phyloP scores from a whole-genome alignment of 2,797 vertebrate species.

The Galago senegalensis region DNA sequence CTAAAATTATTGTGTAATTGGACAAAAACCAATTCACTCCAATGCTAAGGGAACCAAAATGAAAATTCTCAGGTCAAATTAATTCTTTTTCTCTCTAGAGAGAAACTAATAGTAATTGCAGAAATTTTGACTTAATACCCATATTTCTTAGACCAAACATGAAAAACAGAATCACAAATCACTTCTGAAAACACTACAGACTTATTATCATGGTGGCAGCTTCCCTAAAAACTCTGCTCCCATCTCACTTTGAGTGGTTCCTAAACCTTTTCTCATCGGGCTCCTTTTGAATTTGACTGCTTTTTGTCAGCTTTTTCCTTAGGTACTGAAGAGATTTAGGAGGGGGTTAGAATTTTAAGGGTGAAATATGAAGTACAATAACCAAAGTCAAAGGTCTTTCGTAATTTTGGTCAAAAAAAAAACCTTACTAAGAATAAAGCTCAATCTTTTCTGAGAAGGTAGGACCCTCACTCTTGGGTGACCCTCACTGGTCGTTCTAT shows the following conservation, averaged over 20 bases:
- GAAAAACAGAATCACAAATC: slow-evolving; percentile 30
- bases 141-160: slow-evolving; percentile 22
- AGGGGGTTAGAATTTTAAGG: background rate
- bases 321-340: background rate
- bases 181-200: slow-evolving; percentile 52
- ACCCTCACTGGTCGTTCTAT: background rate
- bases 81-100: slow-evolving; percentile 26
- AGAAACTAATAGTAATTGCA: slow-evolving; percentile 61
- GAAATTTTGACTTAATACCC: slow-evolving; percentile 12
- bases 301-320: background rate
- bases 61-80: slow-evolving; percentile 63
- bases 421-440: slow-evolving; percentile 43
- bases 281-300: background rate
- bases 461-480: background rate
- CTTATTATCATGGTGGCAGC: fast-evolving
- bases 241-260: background rate
- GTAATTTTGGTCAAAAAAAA: slow-evolving; percentile 44
- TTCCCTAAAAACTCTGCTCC: background rate
- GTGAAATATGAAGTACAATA: slow-evolving; percentile 58
- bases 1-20: slow-evolving; percentile 4
- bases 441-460: slow-evolving; percentile 52
- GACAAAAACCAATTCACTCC: background rate
- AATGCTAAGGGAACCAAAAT: slow-evolving; percentile 9
- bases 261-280: background rate
- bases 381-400: slow-evolving; percentile 37